Evolutionary conservation across 2,888 invertebrate genomes (phyloP).

Genomic region (Mimas tiliae): DNA sequence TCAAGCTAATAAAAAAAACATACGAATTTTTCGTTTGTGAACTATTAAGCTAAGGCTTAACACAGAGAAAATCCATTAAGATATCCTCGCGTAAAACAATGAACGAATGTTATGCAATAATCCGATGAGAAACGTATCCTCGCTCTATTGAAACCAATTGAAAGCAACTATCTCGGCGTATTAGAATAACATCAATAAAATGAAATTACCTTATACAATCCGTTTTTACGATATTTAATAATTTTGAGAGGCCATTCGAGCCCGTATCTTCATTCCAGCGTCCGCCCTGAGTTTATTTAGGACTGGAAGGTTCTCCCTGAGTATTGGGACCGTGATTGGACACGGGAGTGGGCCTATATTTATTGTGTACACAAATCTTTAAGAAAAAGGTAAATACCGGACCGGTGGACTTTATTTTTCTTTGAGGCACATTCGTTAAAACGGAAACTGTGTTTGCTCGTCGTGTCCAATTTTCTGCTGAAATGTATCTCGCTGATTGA

Average conservation of each 20-base stretch:
- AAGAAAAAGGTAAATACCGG: slow-evolving; percentile 64
- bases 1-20: too few species aligned
- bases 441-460: slow-evolving; percentile 29
- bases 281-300: slow-evolving; percentile 68
- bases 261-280: slow-evolving; percentile 53
- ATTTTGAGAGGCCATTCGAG: slow-evolving; percentile 21
- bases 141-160: background rate
- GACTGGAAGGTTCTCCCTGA: slow-evolving; percentile 58
- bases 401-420: slow-evolving; percentile 48
- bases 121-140: too few species aligned
- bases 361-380: slow-evolving; percentile 75
- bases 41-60: too few species aligned
- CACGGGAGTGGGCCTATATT: slow-evolving; percentile 60
- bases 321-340: slow-evolving; percentile 72
- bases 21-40: too few species aligned
- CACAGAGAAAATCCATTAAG: too few species aligned
- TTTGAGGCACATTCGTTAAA: slow-evolving; percentile 47
- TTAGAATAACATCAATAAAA: slow-evolving; percentile 4
- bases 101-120: too few species aligned
- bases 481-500: slow-evolving; percentile 26
- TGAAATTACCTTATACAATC: slow-evolving; percentile 16
- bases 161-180: background rate
- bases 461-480: slow-evolving; percentile 37
- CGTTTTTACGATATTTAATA: slow-evolving; percentile 19
- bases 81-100: too few species aligned